Base-by-base conservation (phyloP, 2,797 vertebrate genomes). In the Dipus sagitta region DNA sequence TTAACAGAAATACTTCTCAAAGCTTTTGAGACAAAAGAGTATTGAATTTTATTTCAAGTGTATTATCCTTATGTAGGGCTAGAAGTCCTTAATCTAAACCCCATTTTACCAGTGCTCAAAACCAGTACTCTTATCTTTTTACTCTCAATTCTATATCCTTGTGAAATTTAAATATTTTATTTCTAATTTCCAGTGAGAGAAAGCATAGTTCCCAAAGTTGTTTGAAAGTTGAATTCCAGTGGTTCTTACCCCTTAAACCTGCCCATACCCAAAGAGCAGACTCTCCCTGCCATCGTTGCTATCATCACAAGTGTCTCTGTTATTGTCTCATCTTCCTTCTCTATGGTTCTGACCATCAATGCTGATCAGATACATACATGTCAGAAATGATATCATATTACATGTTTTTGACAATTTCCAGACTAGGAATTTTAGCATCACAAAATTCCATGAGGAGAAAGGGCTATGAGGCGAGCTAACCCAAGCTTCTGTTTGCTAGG, bases 81-180 rank as follows among this genome's bases (percentile, higher is more conserved):
- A 14, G 47, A 78, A 75, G 17, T 65, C 52, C 54, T 94, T 60
- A 85, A 14, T 62, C 30, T 65, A 90, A 93, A 64, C 68, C 21
- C n/a, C 52, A 23, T 78, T 95, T 92, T 54, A 80, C 28, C 71
- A 23, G 34, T 62, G 28, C 58, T 91, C 75, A 87, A 83, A 91
- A 74, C 14, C 75, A 28, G 15, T 24, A 26, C 21, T 13, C 21
- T 95, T 82, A 47, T 74, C 17, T 74, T 77, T 58, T 76, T 67
- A 21, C 58, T 26, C 54, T 83, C 60, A 80, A 34, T 76, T n/a
- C n/a, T 86, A 47, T 28, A 47, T 28, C 2, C 12, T 79, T 92
- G 74, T 78, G 32, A 67, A 85, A 91, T 7, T 88, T 72, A 77
- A 34, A 83, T 62, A 87, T 88, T 90, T 93, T 32, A 91, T 80